Evolutionary conservation across 2,113 vertebrate genomes (phyloP), one percentile per base, ranked within the genome.

Genomic region (Cranoglanis bouderius): DNA sequence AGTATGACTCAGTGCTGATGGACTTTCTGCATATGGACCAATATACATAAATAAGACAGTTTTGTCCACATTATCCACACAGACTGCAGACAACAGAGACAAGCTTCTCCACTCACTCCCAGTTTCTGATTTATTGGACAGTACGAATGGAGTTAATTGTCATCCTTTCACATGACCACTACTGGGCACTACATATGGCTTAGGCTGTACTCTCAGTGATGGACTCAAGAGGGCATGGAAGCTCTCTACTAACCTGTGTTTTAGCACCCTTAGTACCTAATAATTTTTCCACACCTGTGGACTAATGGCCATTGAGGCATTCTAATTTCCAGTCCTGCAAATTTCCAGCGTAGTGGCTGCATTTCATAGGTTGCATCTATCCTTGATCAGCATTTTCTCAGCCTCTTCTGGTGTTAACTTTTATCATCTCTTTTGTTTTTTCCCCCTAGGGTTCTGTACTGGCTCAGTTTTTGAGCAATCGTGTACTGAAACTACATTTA

Each of bases 141-240:
- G 70, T 78, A 29, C 7, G 13, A 19, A 38, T 43, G 74, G 38
- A 14, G n/a, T 49, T 65, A 53, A 29, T 19, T n/a, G 5, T 72
- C 21, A 70, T 53, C 8, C 18, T 72, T 24, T 55, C 65, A 87
- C 82, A 5, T 32, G 40, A 16, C 80, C 61, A 84, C 88, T 80
- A 83, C 84, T 40, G 82, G 82, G 89, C 72, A n/a, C 1, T 29
- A 38, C 4, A 14, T 70, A 63, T 1, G 3, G 43, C 16, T 63
- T 82, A 74, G 32, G 26, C 35, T 85, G 75, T 51, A 83, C 63
- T 87, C 32, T 80, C 32, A 67, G 59, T 24, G 46, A 29, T 43
- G 18, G 57, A 78, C 92, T 85, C 81, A 87, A 75, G 91, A 88
- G 89, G 91, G 86, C 85, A 85, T 32, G 13, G 24, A 75, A 65